These are phyloP conservation scores for Cyphomyrus discorhynchus DNA, from an alignment of 2,113 vertebrate genomes.

Conservation along the genomic window DNA sequence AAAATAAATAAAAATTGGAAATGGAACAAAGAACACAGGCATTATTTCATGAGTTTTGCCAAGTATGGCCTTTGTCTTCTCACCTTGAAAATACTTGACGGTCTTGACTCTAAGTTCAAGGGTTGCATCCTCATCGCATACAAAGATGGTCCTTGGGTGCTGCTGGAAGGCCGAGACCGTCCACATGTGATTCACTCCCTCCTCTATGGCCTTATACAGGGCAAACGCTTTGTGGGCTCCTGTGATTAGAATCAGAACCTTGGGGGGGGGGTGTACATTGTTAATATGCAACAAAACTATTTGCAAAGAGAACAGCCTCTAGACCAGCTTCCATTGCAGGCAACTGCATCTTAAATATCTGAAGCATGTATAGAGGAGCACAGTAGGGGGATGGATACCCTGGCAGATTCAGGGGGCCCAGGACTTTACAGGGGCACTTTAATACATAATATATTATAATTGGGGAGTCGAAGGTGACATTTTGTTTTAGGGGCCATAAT, in stretches of 20 bases:
- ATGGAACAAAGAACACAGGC: background rate
- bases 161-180: constrained; percentile 97
- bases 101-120: constrained; percentile 90
- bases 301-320: background rate
- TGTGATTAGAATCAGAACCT: constrained; percentile 81
- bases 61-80: constrained; percentile 39
- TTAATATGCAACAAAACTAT: background rate
- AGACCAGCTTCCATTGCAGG: background rate
- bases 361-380: background rate
- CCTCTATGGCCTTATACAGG: constrained; percentile 82
- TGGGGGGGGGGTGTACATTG: background rate
- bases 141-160: constrained; percentile 81
- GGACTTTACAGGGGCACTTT: background rate
- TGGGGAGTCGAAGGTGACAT: background rate
- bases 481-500: background rate
- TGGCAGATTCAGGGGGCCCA: background rate
- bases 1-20: background rate
- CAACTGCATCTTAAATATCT: background rate
- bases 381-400: too few relatives aligned
- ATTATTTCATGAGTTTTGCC: background rate
- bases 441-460: too few relatives aligned
- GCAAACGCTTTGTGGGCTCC: constrained; percentile 68
- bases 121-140: constrained; percentile 93
- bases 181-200: constrained; percentile 88
- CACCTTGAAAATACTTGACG: constrained; percentile 93